Conservation (phyloP, 2,113 vertebrate species). For the Antigone vipio region DNA sequence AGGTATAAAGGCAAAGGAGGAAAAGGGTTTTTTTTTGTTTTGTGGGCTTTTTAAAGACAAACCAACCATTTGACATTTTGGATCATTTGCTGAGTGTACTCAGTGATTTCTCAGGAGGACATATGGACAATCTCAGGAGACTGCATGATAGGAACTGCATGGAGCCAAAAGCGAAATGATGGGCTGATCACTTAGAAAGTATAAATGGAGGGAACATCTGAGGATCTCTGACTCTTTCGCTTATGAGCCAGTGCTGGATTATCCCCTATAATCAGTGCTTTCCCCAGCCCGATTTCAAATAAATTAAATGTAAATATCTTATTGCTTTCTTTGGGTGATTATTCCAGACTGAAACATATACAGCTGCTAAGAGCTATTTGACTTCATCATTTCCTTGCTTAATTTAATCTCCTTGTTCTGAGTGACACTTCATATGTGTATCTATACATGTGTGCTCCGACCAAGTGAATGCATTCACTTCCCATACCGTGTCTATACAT, state of each 20-base stretch:
- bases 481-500: not conserved
- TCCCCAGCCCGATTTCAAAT: conserved; percentile 15
- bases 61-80: not conserved
- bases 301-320: conserved; percentile 51
- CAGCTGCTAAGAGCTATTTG: conserved; percentile 41
- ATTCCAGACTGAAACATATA: conserved; percentile 15
- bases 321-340: conserved; percentile 51
- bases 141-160: not conserved
- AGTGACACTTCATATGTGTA: not conserved
- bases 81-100: not conserved
- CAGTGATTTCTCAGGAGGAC: conserved; percentile 15
- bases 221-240: not conserved
- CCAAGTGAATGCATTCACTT: not conserved
- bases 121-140: not conserved
- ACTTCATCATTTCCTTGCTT: conserved; percentile 13
- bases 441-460: not conserved
- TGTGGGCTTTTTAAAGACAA: not conserved
- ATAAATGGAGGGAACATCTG: conserved; percentile 34
- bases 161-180: not conserved
- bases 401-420: conserved; percentile 8
- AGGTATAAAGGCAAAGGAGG: not conserved
- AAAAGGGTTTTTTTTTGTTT: not conserved
- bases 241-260: conserved; percentile 32
- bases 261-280: conserved; percentile 52
- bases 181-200: not conserved